Percentiles rank a stretch among this genome's conserved stretches.
Conservation (phyloP, 2,113 vertebrate genomes). For the Bufo gargarizans region DNA sequence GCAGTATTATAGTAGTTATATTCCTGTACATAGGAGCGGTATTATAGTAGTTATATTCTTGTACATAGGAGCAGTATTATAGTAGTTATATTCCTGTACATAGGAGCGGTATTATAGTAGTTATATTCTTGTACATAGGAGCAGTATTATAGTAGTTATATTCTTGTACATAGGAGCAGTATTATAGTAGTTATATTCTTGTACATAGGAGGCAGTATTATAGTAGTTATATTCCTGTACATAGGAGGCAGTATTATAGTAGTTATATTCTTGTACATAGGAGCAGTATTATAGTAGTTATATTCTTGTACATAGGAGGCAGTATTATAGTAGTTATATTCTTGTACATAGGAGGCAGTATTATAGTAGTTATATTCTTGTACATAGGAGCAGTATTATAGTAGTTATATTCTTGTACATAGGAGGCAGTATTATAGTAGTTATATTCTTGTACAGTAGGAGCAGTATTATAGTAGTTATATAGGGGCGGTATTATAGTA, state of each 20-base stretch:
- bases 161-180: background rate
- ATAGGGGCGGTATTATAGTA: no score
- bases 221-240: background rate
- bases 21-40: background rate
- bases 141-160: background rate
- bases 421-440: background rate
- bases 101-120: no score
- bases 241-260: constrained; percentile 7
- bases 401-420: background rate
- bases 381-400: background rate
- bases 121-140: no score
- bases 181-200: background rate
- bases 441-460: no score
- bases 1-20: constrained; percentile 3
- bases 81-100: no score
- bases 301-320: background rate
- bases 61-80: background rate
- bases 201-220: background rate
- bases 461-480: no score
- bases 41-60: constrained; percentile 10
- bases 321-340: background rate
- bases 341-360: no score
- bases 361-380: no score
- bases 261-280: background rate
- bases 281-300: background rate